phyloP scores from a whole-genome alignment of 2,797 vertebrate species.

The Manis pentadactyla region DNA sequence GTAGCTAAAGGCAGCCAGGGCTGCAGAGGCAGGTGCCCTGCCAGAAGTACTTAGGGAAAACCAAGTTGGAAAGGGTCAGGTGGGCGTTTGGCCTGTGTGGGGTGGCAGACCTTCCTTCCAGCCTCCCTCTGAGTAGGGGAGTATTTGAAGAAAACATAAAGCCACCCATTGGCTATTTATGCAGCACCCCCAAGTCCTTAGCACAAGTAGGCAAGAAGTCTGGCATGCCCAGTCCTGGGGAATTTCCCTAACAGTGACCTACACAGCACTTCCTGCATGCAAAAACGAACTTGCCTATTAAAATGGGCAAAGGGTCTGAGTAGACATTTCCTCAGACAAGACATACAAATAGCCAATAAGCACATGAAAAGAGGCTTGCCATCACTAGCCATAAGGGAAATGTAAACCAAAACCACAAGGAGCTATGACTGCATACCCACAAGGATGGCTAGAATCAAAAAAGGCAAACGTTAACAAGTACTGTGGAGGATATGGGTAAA shows the following conservation, averaged over 20 bases:
- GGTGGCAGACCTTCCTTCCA: not conserved
- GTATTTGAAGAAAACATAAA: not conserved
- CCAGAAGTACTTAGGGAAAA: not conserved
- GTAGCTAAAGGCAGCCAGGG: not conserved
- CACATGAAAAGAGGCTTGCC: not conserved
- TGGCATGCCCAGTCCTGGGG: not conserved
- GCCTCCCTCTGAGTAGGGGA: not conserved
- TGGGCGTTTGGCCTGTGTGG: not conserved
- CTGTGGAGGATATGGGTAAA: not conserved
- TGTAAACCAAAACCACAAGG: not conserved
- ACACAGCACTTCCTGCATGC: fast-evolving
- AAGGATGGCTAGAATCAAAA: not conserved
- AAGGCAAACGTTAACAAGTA: not conserved
- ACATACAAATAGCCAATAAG: not conserved
- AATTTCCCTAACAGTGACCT: not conserved
- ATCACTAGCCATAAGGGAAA: not conserved
- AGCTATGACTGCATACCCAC: not conserved
- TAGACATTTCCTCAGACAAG: not conserved
- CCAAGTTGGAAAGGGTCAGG: not conserved
- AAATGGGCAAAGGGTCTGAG: not conserved
- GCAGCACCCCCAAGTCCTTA: not conserved
- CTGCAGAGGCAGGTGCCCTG: not conserved
- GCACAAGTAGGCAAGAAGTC: not conserved
- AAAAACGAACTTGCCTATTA: not conserved
- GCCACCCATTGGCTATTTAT: not conserved